A percentile compares a stretch with the other conserved stretches of the same genome.
phyloP scores from a whole-genome alignment of 2,113 vertebrate genomes.

The Daboia siamensis region DNA sequence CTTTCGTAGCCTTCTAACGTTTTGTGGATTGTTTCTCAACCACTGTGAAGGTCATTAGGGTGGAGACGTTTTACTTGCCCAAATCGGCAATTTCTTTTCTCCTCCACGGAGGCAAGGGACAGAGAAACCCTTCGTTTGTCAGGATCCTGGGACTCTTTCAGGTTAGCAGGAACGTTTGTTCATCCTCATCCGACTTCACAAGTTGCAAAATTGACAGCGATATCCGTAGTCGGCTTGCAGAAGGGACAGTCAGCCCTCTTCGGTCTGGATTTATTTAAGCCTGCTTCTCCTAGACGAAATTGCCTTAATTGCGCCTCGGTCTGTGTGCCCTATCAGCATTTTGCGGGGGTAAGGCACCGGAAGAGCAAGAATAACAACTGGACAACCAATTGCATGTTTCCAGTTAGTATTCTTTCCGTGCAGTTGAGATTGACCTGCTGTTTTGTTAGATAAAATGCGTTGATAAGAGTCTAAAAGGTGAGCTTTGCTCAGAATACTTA shows the following conservation, averaged over 20 bases:
- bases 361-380: not conserved
- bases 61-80: too few species aligned
- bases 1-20: too few species aligned
- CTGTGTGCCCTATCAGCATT: too few species aligned
- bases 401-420: not conserved
- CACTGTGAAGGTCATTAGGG: too few species aligned
- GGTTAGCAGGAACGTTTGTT: too few species aligned
- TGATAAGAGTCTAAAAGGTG: not conserved
- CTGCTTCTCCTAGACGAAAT: not conserved
- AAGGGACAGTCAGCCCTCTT: not conserved
- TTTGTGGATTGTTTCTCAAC: too few species aligned
- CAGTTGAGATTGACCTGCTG: not conserved
- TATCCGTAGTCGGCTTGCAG: not conserved
- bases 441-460: not conserved
- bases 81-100: too few species aligned
- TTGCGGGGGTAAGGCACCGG: not conserved
- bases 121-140: too few species aligned
- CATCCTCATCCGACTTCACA: too few species aligned
- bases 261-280: not conserved
- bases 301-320: not conserved
- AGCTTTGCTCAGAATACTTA: not conserved
- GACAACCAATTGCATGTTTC: not conserved
- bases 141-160: too few species aligned
- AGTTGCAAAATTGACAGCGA: not conserved
- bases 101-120: too few species aligned